phyloP scores from a whole-genome alignment of 2,888 invertebrate genomes.

The Tetranychus piercei region DNA sequence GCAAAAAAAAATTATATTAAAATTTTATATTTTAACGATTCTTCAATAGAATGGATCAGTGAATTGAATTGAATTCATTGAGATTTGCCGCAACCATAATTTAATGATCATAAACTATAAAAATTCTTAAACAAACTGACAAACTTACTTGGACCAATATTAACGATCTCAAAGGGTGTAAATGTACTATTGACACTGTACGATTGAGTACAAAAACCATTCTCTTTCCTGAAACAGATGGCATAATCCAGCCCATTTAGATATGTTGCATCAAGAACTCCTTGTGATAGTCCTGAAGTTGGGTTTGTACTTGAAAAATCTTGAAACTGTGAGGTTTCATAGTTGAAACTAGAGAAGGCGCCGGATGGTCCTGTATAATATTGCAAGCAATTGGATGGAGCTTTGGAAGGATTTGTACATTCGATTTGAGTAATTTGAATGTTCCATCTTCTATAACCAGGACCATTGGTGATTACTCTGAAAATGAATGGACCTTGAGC shows the following conservation, averaged over 20 bases:
- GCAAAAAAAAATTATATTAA: background rate
- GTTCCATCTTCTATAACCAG: conserved; percentile 25
- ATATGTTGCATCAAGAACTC: conserved; percentile 17
- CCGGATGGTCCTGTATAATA: conserved; percentile 62
- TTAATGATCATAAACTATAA: background rate
- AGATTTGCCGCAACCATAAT: background rate
- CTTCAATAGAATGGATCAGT: background rate
- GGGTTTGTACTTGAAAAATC: conserved; percentile 30
- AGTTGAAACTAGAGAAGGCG: conserved; percentile 62
- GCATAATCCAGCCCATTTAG: conserved; percentile 75
- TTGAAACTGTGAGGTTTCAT: conserved; percentile 37
- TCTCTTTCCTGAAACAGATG: conserved; percentile 60
- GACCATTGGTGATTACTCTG: conserved; percentile 22
- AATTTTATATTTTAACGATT: background rate
- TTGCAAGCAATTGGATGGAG: conserved; percentile 44
- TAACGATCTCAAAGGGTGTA: conserved; percentile 4
- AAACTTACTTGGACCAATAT: conserved; percentile 4
- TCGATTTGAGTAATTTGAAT: conserved; percentile 25
- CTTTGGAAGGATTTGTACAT: conserved; percentile 24
- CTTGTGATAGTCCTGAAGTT: conserved; percentile 30
- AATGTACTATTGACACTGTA: conserved; percentile 16
- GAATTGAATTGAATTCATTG: background rate
- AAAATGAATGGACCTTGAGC: conserved; percentile 22
- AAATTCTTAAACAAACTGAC: too few relatives aligned
- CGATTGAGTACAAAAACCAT: conserved; percentile 60